phyloP scores from a whole-genome alignment of 2,797 vertebrate genomes.

The Danio albolineatus region DNA sequence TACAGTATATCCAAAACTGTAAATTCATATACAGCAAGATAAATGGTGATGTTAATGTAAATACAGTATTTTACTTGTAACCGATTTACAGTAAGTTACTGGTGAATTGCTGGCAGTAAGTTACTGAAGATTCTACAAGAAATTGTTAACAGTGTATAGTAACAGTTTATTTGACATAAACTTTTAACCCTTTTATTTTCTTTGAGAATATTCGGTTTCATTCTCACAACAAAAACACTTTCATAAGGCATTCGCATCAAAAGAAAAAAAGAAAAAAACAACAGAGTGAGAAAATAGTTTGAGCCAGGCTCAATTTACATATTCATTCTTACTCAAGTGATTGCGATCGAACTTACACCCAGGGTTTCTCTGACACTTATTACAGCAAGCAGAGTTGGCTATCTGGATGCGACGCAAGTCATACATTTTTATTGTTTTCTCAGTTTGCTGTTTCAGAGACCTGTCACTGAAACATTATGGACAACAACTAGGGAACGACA shows the following conservation, averaged over 20 bases:
- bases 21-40: too few species aligned
- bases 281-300: neutral
- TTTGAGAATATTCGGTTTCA: constrained; percentile 10
- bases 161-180: too few species aligned
- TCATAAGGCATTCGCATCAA: neutral
- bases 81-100: too few species aligned
- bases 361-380: constrained; percentile 20
- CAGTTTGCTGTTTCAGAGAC: constrained; percentile 42
- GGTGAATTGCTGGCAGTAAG: too few species aligned
- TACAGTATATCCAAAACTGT: too few species aligned
- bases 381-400: constrained; percentile 30
- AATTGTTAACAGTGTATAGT: too few species aligned
- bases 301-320: constrained; percentile 36
- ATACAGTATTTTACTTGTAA: too few species aligned
- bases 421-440: constrained; percentile 46
- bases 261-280: constrained; percentile 21
- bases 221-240: constrained; percentile 8
- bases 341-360: constrained; percentile 29
- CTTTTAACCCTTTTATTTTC: too few species aligned
- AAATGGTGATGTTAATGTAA: too few species aligned
- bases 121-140: too few species aligned
- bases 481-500: constrained; percentile 10
- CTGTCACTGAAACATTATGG: constrained; percentile 20
- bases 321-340: constrained; percentile 17
- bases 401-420: constrained; percentile 33